These are phyloP conservation scores for Psix sp. DNA, from an alignment of 1,140 invertebrate species.

Conservation along the genomic window DNA sequence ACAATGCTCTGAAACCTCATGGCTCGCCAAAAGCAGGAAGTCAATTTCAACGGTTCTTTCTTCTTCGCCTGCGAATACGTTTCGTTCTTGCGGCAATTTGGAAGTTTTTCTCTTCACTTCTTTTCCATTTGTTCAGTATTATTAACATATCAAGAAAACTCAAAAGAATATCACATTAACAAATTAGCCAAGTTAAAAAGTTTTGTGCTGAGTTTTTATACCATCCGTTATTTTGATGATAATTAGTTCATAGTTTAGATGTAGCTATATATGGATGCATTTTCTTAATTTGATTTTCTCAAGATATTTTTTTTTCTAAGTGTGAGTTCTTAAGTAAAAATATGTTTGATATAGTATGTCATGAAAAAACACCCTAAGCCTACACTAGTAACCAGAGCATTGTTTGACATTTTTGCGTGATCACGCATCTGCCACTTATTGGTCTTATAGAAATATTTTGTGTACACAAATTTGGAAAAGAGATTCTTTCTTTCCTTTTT, in stretches of 20 bases:
- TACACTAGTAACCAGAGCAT: neutral
- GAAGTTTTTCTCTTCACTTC: conserved; percentile 36
- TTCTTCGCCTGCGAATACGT: conserved; percentile 52
- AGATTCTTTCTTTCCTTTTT: conserved; percentile 29
- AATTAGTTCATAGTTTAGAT: too few species aligned
- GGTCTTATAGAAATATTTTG: conserved; percentile 24
- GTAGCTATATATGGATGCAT: too few species aligned
- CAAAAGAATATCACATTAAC: too few species aligned
- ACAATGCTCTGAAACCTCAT: conserved; percentile 58
- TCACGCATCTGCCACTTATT: conserved; percentile 25
- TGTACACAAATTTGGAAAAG: conserved; percentile 40
- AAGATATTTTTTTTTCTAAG: too few species aligned
- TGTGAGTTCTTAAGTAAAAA: too few species aligned
- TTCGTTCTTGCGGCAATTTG: conserved; percentile 51
- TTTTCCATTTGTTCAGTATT: conserved; percentile 12
- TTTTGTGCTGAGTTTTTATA: too few species aligned
- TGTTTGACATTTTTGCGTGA: conserved; percentile 36
- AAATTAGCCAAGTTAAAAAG: too few species aligned
- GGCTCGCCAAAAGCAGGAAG: conserved; percentile 56
- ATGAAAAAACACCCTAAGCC: neutral
- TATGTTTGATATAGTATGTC: neutral
- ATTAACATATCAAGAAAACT: conserved; percentile 10
- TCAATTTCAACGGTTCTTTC: conserved; percentile 58
- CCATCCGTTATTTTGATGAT: too few species aligned
- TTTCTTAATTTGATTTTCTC: too few species aligned